Base-by-base conservation (phyloP, 2,113 vertebrate species). In the Dipodomys ordii region DNA sequence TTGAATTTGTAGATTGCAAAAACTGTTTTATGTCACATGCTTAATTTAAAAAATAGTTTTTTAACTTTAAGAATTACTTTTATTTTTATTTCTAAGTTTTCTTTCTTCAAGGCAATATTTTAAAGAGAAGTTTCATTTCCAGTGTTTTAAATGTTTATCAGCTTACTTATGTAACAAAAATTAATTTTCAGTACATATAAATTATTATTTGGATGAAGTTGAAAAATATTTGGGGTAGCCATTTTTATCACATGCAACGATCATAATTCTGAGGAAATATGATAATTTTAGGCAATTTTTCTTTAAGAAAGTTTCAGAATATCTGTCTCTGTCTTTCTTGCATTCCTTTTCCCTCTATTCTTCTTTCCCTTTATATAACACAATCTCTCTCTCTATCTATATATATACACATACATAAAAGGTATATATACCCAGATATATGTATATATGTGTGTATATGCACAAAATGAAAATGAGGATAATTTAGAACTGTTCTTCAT, bases 1-100 rank as follows among this genome's bases (percentile, higher is more conserved):
- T n/a, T n/a, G n/a, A n/a, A n/a, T n/a, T n/a, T n/a, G n/a, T n/a
- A n/a, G n/a, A n/a, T 25, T 92, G 6, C 68, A 53, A 92, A 94
- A 35, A 9, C 6, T 11, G 80, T 62, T 94, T 88, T 60, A 83
- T 92, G 28, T 80, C 30, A 79, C 67, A 83, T 81, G 27, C 7
- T 2, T 86, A 76, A 88, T 88, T 95, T 86, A 74, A 83, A 85
- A 57, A 85, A 62, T 90, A 10, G 83, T 79, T 64, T 23, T 35
- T 96, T 92, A 87, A 12, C 62, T 83, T 93, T 89, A 82, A 39
- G 65, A 93, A 80, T 0, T 30, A 15, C 32, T n/a, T 28, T 49
- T 49, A 49, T 49, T 49, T 49, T 49, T 49, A 9, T 77, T 81
- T 78, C 23, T 69, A 49, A 85, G 22, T 0, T n/a, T 73, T 65